Evolutionary conservation across 2,888 invertebrate species (phyloP).

Genomic region (Calliphora vomitoria): DNA sequence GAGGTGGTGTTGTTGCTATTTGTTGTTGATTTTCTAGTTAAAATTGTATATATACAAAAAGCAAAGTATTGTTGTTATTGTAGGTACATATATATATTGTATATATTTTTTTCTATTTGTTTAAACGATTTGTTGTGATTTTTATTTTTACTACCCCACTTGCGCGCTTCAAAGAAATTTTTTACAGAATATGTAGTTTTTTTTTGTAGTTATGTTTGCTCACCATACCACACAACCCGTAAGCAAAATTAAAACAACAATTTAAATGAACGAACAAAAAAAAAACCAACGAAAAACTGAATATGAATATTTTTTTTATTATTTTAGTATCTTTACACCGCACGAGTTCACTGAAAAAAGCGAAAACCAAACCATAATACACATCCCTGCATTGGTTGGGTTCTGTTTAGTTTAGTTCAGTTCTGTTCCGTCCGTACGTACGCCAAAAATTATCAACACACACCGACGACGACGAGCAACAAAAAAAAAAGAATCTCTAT

Average conservation of each 20-base stretch:
- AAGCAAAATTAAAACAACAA: slow-evolving; percentile 9
- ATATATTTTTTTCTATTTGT: slow-evolving; percentile 39
- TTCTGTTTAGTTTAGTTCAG: background rate
- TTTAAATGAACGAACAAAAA: slow-evolving; percentile 1
- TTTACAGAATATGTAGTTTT: background rate
- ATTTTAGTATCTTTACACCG: slow-evolving; percentile 47
- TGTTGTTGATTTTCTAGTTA: slow-evolving; percentile 20
- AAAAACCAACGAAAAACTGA: too few species aligned
- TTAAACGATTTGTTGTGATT: slow-evolving; percentile 68
- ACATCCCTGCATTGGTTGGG: slow-evolving; percentile 26
- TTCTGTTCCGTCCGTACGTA: slow-evolving; percentile 53
- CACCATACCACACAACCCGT: background rate
- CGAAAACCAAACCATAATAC: slow-evolving; percentile 37
- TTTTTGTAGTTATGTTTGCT: too few species aligned
- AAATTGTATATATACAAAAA: slow-evolving; percentile 9
- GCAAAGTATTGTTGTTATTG: background rate
- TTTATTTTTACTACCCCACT: slow-evolving; percentile 45
- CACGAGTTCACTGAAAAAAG: slow-evolving; percentile 55
- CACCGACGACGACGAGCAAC: slow-evolving; percentile 35
- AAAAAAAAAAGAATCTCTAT: slow-evolving; percentile 73
- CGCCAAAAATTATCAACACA: slow-evolving; percentile 60
- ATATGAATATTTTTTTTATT: background rate
- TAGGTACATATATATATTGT: background rate
- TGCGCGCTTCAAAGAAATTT: slow-evolving; percentile 48
- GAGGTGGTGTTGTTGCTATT: background rate